phyloP scores from a whole-genome alignment of 2,113 vertebrate genomes.

The Pogona vitticeps region DNA sequence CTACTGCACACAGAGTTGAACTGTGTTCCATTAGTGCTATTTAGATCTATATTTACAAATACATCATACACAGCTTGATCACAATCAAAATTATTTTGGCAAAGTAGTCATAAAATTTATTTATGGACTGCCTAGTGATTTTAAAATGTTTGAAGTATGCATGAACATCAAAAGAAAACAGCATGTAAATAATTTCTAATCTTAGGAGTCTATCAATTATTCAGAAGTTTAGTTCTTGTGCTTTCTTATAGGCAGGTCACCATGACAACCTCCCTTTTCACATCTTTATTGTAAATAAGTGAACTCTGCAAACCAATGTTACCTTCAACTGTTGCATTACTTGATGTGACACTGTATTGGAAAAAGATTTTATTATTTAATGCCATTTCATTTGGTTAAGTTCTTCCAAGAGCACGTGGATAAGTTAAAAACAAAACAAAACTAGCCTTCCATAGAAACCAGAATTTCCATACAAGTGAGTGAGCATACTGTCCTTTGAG shows the following conservation, averaged over 20 bases:
- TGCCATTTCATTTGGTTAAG: not conserved
- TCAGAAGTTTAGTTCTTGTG: constrained; percentile 51
- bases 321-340: constrained; percentile 45
- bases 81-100: constrained; percentile 35
- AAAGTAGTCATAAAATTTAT: constrained; percentile 32
- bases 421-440: too few relatives aligned
- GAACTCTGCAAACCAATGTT: constrained; percentile 58
- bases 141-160: constrained; percentile 45
- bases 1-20: not conserved
- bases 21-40: not conserved
- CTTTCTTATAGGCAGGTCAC: constrained; percentile 64
- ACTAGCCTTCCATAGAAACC: too few relatives aligned
- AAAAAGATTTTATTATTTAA: not conserved
- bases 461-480: not conserved
- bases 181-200: constrained; percentile 62
- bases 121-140: constrained; percentile 33
- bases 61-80: not conserved
- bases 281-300: constrained; percentile 50
- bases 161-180: constrained; percentile 58
- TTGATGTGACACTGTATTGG: constrained; percentile 17
- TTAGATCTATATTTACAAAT: constrained; percentile 18
- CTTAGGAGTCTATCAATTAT: constrained; percentile 71
- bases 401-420: not conserved
- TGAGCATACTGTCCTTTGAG: too few relatives aligned
- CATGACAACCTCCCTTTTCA: constrained; percentile 65